phyloP scores from a whole-genome alignment of 1,140 invertebrate species.

The Probaryconus sp. region DNA sequence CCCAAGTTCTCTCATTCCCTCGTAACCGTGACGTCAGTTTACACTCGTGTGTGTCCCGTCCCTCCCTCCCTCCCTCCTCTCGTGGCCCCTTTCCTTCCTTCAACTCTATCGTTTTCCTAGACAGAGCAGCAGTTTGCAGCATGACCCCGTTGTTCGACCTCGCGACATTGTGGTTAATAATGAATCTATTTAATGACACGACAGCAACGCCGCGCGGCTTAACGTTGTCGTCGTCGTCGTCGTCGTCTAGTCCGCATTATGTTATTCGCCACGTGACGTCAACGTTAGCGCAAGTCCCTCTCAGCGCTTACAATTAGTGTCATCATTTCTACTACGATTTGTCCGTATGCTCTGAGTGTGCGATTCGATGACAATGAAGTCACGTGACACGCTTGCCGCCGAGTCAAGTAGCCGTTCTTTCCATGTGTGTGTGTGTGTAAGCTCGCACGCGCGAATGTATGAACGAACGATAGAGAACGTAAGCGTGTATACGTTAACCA shows the following conservation, averaged over 20 bases:
- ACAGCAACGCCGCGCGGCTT: slow-evolving; percentile 21
- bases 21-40: slow-evolving; percentile 32
- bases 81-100: neutral
- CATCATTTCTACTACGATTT: slow-evolving; percentile 26
- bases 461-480: too few relatives aligned
- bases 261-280: slow-evolving; percentile 32
- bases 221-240: too few relatives aligned
- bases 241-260: slow-evolving; percentile 31
- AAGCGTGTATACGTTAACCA: too few relatives aligned
- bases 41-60: slow-evolving; percentile 18
- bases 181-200: slow-evolving; percentile 55
- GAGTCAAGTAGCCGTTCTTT: too few relatives aligned
- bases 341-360: slow-evolving; percentile 15
- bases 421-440: neutral
- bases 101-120: neutral
- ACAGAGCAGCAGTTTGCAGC: slow-evolving; percentile 29
- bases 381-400: slow-evolving; percentile 24
- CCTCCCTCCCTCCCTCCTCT: neutral
- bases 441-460: too few relatives aligned
- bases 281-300: too few relatives aligned
- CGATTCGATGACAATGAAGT: slow-evolving; percentile 41
- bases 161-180: slow-evolving; percentile 57
- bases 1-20: slow-evolving; percentile 40
- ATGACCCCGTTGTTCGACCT: slow-evolving; percentile 53
- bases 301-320: slow-evolving; percentile 22